phyloP scores from a whole-genome alignment of 92 coral and sea anemone species.

The Phenganax subtilis region DNA sequence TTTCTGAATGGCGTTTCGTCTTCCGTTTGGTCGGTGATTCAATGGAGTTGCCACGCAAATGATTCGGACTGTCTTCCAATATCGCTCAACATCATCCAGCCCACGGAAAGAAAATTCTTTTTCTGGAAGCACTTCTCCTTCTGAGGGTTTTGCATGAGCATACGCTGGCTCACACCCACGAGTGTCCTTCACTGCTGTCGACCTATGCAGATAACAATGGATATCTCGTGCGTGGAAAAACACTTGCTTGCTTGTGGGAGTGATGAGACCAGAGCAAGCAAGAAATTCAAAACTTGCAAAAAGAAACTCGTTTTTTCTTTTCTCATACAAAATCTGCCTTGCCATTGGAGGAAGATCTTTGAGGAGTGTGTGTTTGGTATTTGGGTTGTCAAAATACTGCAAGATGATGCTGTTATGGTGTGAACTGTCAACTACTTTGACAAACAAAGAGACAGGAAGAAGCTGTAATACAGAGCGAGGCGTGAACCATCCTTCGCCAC shows the following conservation, averaged over 20 bases:
- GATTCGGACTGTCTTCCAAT: conserved; percentile 68
- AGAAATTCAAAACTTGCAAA: conserved; percentile 23
- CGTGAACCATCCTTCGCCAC: conserved; percentile 33
- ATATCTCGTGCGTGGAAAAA: conserved; percentile 22
- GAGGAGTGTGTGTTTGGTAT: conserved; percentile 52
- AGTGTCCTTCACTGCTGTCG: conserved; percentile 64
- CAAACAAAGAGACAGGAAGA: conserved; percentile 31
- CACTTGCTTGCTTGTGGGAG: conserved; percentile 39
- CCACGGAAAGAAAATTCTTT: conserved; percentile 53
- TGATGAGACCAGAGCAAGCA: conserved; percentile 42
- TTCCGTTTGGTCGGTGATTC: conserved; percentile 43
- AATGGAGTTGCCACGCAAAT: conserved; percentile 72
- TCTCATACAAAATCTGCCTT: conserved; percentile 19
- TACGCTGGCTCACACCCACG: conserved; percentile 45
- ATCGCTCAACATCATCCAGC: conserved; percentile 55
- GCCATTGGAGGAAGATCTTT: conserved; percentile 62
- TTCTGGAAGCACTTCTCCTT: conserved; percentile 44
- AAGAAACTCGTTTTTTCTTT: conserved; percentile 40
- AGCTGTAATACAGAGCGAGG: conserved; percentile 13
- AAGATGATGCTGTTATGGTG: conserved; percentile 61
- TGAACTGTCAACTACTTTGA: conserved; percentile 3
- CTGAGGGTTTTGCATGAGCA: conserved; percentile 39
- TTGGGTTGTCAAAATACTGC: conserved; percentile 60
- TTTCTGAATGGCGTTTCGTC: neutral
- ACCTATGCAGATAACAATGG: conserved; percentile 49